Percentiles rank a stretch among this genome's conserved stretches.
Conservation (phyloP, 2,113 vertebrate genomes). For the Oceanodroma tethys region DNA sequence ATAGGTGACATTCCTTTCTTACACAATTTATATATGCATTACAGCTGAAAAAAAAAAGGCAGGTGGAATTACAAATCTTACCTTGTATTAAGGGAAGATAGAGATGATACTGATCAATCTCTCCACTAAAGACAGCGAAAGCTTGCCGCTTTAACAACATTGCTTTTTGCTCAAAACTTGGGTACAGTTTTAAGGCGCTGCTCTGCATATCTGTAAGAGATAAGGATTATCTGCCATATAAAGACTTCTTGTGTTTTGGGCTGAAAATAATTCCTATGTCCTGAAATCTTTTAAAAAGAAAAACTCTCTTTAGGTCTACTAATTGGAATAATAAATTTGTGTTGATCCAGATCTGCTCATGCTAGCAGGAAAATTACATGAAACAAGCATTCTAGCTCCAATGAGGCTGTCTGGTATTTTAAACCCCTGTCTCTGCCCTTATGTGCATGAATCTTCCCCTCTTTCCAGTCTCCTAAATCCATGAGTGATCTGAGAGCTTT, state of each 20-base stretch:
- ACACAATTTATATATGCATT: background rate
- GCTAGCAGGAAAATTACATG: background rate
- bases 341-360: background rate
- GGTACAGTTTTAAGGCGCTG: slow-evolving; percentile 89
- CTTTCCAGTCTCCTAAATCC: background rate
- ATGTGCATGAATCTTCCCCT: background rate
- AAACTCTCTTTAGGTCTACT: background rate
- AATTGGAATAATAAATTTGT: background rate
- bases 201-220: slow-evolving; percentile 87
- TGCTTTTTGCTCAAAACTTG: slow-evolving; percentile 89
- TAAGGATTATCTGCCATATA: background rate
- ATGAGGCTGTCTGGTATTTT: background rate
- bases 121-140: slow-evolving; percentile 93
- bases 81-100: slow-evolving; percentile 97
- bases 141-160: slow-evolving; percentile 95
- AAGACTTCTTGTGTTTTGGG: background rate
- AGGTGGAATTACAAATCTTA: slow-evolving; percentile 6
- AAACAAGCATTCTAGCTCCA: background rate
- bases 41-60: background rate
- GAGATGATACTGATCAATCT: slow-evolving; percentile 92
- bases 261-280: background rate
- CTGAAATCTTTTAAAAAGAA: background rate
- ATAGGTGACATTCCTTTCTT: background rate
- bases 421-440: background rate
- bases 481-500: background rate